Conservation (phyloP, 2,797 vertebrate genomes). For the Cossypha polioptera region DNA sequence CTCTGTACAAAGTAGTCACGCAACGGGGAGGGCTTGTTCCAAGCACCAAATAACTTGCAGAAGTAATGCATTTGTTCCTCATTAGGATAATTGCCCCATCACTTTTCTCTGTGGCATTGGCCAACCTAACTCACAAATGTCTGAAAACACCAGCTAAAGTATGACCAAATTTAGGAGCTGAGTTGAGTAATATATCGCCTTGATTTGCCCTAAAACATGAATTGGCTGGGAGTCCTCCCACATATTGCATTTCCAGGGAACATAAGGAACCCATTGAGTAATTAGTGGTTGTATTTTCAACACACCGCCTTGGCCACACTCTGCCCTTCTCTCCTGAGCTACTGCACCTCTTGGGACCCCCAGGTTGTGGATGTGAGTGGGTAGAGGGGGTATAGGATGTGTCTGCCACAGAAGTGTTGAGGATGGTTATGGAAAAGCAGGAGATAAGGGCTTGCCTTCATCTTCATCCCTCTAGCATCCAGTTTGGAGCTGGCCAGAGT, state of each 20-base stretch:
- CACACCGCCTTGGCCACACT: background rate
- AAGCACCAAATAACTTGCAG: conserved; percentile 64
- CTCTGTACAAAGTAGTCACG: conserved; percentile 23
- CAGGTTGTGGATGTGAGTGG: background rate
- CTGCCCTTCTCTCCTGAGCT: background rate
- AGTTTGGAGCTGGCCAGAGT: background rate
- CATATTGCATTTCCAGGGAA: conserved; percentile 53
- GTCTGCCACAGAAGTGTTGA: background rate
- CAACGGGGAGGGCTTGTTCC: conserved; percentile 18
- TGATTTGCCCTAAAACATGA: conserved; percentile 44
- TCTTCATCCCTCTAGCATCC: background rate
- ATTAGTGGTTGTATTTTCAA: conserved; percentile 56
- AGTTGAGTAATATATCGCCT: conserved; percentile 44
- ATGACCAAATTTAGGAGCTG: conserved; percentile 61
- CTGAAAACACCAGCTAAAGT: conserved; percentile 53
- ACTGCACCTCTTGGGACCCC: conserved; percentile 2
- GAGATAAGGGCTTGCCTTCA: background rate
- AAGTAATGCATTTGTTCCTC: conserved; percentile 67
- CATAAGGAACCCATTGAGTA: conserved; percentile 66
- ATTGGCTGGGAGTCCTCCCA: conserved; percentile 13
- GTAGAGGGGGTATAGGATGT: background rate
- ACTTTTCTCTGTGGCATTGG: conserved; percentile 60
- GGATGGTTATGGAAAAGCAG: background rate
- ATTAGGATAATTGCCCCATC: conserved; percentile 70
- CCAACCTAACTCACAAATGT: conserved; percentile 26